phyloP scores from a whole-genome alignment of 2,113 vertebrate species.

The Grammomys surdaster region DNA sequence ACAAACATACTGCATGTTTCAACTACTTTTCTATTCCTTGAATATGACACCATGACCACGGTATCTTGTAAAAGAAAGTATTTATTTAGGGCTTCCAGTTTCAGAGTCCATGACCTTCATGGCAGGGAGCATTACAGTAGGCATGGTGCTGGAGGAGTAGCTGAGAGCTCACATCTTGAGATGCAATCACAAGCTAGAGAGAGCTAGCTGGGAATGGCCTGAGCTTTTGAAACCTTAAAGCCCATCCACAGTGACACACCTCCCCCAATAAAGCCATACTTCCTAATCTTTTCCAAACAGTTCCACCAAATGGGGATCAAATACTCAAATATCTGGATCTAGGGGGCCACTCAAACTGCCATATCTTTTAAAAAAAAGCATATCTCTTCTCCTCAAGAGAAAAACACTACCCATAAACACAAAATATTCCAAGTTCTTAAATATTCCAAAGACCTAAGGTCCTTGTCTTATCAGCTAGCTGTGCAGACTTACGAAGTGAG shows the following conservation, averaged over 20 bases:
- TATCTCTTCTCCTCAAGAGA: neutral
- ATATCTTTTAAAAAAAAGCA: neutral
- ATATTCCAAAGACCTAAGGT: neutral
- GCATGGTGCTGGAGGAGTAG: too few species aligned
- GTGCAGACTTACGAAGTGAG: neutral
- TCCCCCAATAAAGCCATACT: neutral
- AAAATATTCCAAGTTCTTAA: neutral
- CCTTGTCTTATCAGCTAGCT: neutral
- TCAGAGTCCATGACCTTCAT: neutral
- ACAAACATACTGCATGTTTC: neutral
- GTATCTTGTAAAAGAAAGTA: neutral
- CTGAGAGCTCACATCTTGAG: neutral
- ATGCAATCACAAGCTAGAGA: neutral
- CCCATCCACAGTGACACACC: neutral
- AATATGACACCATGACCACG: neutral
- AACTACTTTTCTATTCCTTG: neutral
- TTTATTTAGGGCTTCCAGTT: neutral
- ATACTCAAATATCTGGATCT: neutral
- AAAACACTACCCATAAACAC: neutral
- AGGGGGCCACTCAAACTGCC: neutral
- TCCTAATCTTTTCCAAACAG: neutral
- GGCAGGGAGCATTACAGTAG: neutral
- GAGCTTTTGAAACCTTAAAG: neutral
- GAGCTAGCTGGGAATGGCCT: neutral
- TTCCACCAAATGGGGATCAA: neutral